phyloP scores from a whole-genome alignment of 1,140 invertebrate species.

The Camponotus pennsylvanicus region DNA sequence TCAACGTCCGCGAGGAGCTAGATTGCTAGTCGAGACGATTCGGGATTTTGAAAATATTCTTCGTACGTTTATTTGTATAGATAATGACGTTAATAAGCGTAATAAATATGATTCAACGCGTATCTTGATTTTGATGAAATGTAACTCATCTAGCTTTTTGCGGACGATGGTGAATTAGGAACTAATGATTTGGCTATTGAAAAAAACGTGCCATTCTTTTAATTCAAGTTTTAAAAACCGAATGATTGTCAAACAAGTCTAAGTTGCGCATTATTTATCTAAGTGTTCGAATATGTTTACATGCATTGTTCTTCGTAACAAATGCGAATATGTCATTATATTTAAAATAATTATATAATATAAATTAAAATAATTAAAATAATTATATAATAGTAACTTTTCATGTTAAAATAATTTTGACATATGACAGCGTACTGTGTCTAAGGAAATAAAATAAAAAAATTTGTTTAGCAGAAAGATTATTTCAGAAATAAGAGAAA shows the following conservation, averaged over 20 bases:
- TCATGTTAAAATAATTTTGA: not conserved
- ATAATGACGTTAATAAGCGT: not conserved
- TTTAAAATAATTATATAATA: not conserved
- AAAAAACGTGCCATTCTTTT: not conserved
- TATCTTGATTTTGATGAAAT: not conserved
- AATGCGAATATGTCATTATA: not conserved
- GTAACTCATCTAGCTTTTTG: not conserved
- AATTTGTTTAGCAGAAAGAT: not conserved
- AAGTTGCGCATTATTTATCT: not conserved
- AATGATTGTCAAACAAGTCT: not conserved
- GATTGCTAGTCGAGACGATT: not conserved
- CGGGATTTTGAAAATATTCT: not conserved
- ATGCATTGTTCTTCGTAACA: not conserved
- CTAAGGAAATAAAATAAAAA: not conserved
- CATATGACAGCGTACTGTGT: not conserved
- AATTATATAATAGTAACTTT: not conserved
- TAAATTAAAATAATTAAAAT: not conserved
- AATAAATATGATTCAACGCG: too few relatives aligned
- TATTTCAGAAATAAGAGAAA: not conserved
- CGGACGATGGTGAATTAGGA: not conserved
- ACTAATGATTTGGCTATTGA: not conserved
- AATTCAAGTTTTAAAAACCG: not conserved
- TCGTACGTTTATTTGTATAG: not conserved
- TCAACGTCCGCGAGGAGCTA: not conserved
- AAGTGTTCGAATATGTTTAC: not conserved